Conservation (phyloP, 2,797 vertebrate genomes). For the Lagorchestes hirsutus region DNA sequence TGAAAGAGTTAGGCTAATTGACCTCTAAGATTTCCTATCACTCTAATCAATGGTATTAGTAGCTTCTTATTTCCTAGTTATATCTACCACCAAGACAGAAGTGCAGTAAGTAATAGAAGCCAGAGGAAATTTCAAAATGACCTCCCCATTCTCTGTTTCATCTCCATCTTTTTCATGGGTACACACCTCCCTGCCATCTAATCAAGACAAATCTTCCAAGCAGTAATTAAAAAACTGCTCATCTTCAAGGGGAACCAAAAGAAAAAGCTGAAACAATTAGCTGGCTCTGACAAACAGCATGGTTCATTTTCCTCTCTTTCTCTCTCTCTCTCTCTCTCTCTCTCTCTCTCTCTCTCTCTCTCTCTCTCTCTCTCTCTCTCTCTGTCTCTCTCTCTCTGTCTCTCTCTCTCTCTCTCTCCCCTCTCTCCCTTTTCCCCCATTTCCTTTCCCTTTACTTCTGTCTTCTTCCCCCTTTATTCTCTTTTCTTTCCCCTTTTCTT, state of each 20-base stretch:
- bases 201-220: constrained; percentile 80
- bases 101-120: constrained; percentile 13
- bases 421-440: background rate
- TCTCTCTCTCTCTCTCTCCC: too few relatives aligned
- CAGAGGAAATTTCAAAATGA: constrained; percentile 47
- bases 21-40: background rate
- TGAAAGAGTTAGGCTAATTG: background rate
- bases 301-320: background rate
- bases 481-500: background rate
- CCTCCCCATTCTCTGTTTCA: background rate
- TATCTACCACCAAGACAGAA: background rate
- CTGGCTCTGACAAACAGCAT: constrained; percentile 65
- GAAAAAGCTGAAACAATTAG: constrained; percentile 81
- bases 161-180: constrained; percentile 61
- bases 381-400: constrained; percentile 23
- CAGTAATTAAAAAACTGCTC: constrained; percentile 79
- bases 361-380: accelerated
- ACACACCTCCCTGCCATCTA: constrained; percentile 67
- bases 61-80: background rate
- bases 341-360: background rate
- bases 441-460: background rate
- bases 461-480: background rate
- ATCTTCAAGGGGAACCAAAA: constrained; percentile 75
- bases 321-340: background rate
- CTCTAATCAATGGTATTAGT: background rate